Conservation (phyloP, 2,797 vertebrate genomes). For the Pithecia hirsuta region DNA sequence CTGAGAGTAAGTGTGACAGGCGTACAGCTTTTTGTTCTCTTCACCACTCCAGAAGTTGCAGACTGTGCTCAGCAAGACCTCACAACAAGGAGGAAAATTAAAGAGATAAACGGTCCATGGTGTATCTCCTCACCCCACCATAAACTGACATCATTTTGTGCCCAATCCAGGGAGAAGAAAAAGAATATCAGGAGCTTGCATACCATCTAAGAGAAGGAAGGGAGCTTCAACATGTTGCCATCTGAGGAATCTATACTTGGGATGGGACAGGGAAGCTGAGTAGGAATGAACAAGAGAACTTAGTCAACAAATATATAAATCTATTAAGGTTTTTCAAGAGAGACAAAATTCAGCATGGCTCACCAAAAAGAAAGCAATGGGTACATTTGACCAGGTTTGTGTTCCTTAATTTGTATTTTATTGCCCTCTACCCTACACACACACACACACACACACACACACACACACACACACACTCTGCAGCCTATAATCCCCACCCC, state of each 20-base stretch:
- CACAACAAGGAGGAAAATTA: background rate
- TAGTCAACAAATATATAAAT: background rate
- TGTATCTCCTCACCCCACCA: background rate
- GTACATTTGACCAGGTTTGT: too few relatives aligned
- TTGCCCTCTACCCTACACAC: too few relatives aligned
- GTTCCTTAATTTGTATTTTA: too few relatives aligned
- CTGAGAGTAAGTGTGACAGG: background rate
- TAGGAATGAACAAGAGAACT: background rate
- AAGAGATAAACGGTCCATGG: background rate
- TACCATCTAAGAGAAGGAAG: background rate
- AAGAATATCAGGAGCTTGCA: background rate
- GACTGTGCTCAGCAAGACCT: background rate
- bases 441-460: too few relatives aligned
- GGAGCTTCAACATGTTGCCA: background rate
- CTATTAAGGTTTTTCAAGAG: background rate
- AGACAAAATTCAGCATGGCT: background rate
- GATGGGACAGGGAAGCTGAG: background rate
- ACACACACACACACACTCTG: background rate
- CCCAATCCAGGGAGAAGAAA: background rate
- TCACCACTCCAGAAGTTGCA: background rate
- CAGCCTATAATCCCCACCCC: background rate
- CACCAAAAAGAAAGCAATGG: background rate
- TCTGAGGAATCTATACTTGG: background rate
- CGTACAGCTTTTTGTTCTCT: background rate
- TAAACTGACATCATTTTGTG: background rate